Base-by-base conservation (phyloP, 2,113 vertebrate species). In the Anguilla rostrata region DNA sequence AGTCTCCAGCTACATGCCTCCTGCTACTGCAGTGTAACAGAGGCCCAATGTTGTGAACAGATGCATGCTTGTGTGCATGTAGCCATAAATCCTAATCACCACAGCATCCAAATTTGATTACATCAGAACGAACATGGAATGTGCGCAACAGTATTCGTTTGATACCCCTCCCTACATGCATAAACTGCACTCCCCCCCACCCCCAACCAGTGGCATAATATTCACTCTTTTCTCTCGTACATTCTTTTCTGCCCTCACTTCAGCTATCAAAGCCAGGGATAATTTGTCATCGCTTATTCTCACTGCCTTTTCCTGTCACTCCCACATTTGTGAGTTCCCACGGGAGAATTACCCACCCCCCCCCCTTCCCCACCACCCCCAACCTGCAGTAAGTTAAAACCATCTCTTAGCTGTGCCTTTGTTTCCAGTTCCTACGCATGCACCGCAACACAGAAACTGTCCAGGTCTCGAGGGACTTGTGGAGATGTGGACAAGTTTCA, bases 221-320 rank as follows among this genome's bases (percentile, higher is more conserved):
- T 34, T 34, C 34, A 34, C 34, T 34, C 15, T 63, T 63, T 16
- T 63, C 20, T 20, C 60, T 22, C 18, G 14, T 18, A 63, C 34
- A 16, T 63, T 18, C 2, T 14, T 75, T 8, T 34, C n/a, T 66
- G 11, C 86, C 53, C 49, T 75, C 84, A 57, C 56, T 87, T 91
- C 46, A 84, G 75, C 88, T n/a, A 18, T 84, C 39, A 0, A 46
- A 85, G 89, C 75, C 56, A 86, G 81, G 84, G 86, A 53, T 81
- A 87, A 87, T 92, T 88, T 84, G 83, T 93, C 89, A 91, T 87
- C 84, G 83, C n/a, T 39, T 2, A 75, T 84, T 90, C 84, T 34
- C 71, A 11, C 53, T 78, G 85, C 87, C 87, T 84, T 81, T 88
- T 88, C 88, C 86, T 49, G 39, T 84, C 22, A 63, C n/a, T 85